Conservation (phyloP, 2,113 vertebrate species). For the Cyanoderma ruficeps region DNA sequence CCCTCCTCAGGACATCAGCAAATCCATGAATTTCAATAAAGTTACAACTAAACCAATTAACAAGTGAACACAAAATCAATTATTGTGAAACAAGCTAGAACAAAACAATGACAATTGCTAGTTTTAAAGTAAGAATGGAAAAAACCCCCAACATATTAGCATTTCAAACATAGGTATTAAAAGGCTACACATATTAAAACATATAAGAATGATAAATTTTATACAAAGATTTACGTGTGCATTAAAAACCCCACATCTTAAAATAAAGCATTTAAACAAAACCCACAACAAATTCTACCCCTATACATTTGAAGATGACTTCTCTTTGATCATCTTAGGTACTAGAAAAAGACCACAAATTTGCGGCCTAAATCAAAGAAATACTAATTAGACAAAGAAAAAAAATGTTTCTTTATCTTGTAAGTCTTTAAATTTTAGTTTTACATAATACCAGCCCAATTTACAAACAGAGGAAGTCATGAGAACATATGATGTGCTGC, state of each 20-base stretch:
- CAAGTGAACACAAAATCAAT: slow-evolving; percentile 55
- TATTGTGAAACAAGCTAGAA: slow-evolving; percentile 26
- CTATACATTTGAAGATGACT: background rate
- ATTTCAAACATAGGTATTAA: background rate
- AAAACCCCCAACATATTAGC: background rate
- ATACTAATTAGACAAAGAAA: background rate
- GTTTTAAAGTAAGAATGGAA: background rate
- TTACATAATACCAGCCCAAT: background rate
- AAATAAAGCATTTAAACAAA: background rate
- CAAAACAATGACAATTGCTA: slow-evolving; percentile 22
- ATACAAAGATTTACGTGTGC: background rate
- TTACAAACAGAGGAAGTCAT: background rate
- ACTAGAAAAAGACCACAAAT: background rate
- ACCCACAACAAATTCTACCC: background rate
- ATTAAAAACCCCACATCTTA: background rate
- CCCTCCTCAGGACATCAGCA: slow-evolving; percentile 47
- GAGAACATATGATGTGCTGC: background rate
- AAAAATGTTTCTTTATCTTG: background rate
- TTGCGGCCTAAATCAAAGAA: background rate
- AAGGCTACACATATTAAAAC: background rate
- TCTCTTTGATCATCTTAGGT: background rate
- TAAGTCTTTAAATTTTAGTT: background rate
- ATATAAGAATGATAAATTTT: background rate
- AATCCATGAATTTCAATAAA: slow-evolving; percentile 62
- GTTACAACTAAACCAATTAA: slow-evolving; percentile 50